A percentile compares a stretch with the other conserved stretches of the same genome.
Evolutionary conservation across 2,888 invertebrate species (phyloP).

Genomic region (Heliconius hortense): DNA sequence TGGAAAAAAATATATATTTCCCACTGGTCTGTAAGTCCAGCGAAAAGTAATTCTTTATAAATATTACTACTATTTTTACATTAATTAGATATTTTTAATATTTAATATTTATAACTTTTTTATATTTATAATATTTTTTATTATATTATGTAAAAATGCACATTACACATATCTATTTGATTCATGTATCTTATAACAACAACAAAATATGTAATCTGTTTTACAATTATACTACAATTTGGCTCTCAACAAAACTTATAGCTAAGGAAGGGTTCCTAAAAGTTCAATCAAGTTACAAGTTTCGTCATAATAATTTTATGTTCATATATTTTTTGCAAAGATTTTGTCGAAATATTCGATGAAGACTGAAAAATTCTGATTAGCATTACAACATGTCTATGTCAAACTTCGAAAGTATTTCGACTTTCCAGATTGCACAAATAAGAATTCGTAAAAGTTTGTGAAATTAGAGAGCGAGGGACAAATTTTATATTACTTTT

Average conservation of each 20-base stretch:
- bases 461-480: not conserved
- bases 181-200: too few species aligned
- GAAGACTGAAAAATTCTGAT: constrained; percentile 21
- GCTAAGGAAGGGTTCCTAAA: not conserved
- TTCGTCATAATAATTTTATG: not conserved
- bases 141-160: too few species aligned
- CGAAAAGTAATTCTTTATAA: too few species aligned
- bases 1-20: too few species aligned
- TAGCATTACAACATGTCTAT: constrained; percentile 10
- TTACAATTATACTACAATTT: not conserved
- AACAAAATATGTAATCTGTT: not conserved
- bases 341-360: not conserved
- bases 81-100: too few species aligned
- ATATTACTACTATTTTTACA: too few species aligned
- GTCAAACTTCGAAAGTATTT: constrained; percentile 3
- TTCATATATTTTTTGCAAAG: not conserved
- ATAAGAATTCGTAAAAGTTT: constrained; percentile 7
- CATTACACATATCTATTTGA: too few species aligned
- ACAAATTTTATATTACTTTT: not conserved
- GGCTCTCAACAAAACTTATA: not conserved
- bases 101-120: too few species aligned
- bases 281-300: not conserved
- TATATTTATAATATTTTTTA: too few species aligned
- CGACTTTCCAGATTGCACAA: constrained; percentile 5
- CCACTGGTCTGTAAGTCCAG: too few species aligned